phyloP scores from a whole-genome alignment of 2,888 invertebrate genomes.

The Lasiommata megera region DNA sequence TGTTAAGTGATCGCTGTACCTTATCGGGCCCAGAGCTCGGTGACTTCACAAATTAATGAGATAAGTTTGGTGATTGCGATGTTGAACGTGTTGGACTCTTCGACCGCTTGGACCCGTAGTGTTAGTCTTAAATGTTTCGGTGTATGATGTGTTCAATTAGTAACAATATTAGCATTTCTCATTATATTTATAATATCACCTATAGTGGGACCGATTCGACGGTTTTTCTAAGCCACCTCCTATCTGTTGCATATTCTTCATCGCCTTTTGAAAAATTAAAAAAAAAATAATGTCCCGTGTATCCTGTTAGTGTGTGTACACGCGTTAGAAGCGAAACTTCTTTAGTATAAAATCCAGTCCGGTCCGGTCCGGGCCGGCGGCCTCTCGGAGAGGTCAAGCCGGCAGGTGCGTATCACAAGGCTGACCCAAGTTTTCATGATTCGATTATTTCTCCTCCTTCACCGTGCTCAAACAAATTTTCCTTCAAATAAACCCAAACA shows the following conservation, averaged over 20 bases:
- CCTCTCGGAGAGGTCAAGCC: too few relatives aligned
- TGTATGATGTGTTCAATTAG: slow-evolving; percentile 78
- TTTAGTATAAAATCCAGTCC: not conserved
- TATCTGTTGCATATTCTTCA: slow-evolving; percentile 63
- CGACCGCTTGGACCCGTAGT: slow-evolving; percentile 70
- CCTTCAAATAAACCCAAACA: not conserved
- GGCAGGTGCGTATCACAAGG: too few relatives aligned
- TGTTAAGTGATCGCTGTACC: slow-evolving; percentile 69
- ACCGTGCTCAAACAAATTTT: not conserved
- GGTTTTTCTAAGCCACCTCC: slow-evolving; percentile 38
- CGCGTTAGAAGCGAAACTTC: not conserved
- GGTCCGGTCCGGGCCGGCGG: too few relatives aligned
- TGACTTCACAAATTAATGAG: slow-evolving; percentile 73
- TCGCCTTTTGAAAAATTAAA: slow-evolving; percentile 52
- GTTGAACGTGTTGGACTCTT: slow-evolving; percentile 57
- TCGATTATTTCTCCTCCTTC: too few relatives aligned
- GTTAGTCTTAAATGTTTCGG: slow-evolving; percentile 72
- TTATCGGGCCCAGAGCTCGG: slow-evolving; percentile 61
- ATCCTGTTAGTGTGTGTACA: not conserved
- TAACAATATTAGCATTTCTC: slow-evolving; percentile 67
- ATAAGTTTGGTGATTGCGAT: slow-evolving; percentile 63
- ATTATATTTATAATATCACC: slow-evolving; percentile 50
- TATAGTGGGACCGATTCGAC: slow-evolving; percentile 57
- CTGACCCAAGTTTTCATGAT: too few relatives aligned
- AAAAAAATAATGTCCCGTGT: slow-evolving; percentile 19